Percentiles rank a stretch among this genome's conserved stretches.
These are phyloP conservation scores for Tachystola acroxantha DNA, from an alignment of 2,888 invertebrate species.

Conservation along the genomic window DNA sequence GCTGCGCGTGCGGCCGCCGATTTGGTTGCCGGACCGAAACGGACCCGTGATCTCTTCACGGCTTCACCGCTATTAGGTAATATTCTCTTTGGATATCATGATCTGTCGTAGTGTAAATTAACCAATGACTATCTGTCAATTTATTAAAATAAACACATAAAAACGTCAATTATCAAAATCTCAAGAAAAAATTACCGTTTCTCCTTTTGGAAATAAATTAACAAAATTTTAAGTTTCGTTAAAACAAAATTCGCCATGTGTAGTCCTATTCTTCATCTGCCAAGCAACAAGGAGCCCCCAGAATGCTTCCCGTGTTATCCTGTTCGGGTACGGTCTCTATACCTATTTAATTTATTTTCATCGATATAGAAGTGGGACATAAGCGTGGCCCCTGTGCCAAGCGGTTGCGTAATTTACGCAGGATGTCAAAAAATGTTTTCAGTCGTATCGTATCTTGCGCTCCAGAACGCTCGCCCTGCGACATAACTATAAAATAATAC, in stretches of 20 bases:
- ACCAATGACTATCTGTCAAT: too few relatives aligned
- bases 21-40: too few relatives aligned
- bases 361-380: background rate
- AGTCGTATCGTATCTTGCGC: too few relatives aligned
- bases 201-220: background rate
- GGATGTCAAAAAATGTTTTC: background rate
- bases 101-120: too few relatives aligned
- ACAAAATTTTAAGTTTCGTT: background rate
- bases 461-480: too few relatives aligned
- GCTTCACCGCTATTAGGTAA: too few relatives aligned
- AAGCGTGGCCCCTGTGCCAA: background rate
- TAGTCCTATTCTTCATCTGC: conserved; percentile 40
- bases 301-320: conserved; percentile 44
- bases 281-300: conserved; percentile 52
- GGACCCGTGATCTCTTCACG: too few relatives aligned
- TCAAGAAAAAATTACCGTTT: background rate
- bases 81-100: too few relatives aligned
- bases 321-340: conserved; percentile 26
- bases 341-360: background rate
- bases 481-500: too few relatives aligned
- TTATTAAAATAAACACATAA: too few relatives aligned
- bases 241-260: conserved; percentile 39
- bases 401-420: background rate
- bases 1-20: too few relatives aligned
- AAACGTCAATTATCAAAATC: background rate